A percentile compares a stretch with the other conserved stretches of the same genome.
Conservation (phyloP, 2,797 vertebrate genomes). For the Triplophysa bombifrons region DNA sequence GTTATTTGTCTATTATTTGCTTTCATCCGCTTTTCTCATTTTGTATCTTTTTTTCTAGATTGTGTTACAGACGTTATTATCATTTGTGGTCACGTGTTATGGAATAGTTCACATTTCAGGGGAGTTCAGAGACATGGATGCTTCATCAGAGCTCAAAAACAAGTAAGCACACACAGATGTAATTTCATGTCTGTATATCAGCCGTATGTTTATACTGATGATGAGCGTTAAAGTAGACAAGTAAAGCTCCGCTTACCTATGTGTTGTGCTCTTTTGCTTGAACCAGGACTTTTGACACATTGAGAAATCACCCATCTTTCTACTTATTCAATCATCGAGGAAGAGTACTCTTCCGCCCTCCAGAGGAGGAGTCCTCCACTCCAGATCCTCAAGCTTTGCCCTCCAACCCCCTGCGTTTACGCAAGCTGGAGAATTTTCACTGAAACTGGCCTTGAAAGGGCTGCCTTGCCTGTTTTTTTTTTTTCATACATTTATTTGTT, state of each 20-base stretch:
- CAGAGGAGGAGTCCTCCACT: slow-evolving; percentile 79
- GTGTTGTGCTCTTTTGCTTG: slow-evolving; percentile 26
- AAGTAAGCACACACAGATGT: slow-evolving; percentile 78
- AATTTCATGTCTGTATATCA: neutral
- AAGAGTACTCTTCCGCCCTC: slow-evolving; percentile 86
- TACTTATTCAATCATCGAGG: slow-evolving; percentile 98
- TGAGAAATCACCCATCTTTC: slow-evolving; percentile 98
- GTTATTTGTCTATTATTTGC: neutral
- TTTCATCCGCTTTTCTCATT: neutral
- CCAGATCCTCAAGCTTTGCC: slow-evolving; percentile 83
- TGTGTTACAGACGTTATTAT: slow-evolving; percentile 94
- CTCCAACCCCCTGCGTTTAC: slow-evolving; percentile 88
- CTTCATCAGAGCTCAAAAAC: slow-evolving; percentile 96
- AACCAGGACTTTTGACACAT: slow-evolving; percentile 92
- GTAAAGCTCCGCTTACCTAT: neutral
- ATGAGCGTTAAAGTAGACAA: too few relatives aligned
- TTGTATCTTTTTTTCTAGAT: slow-evolving; percentile 78
- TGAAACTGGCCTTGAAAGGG: slow-evolving; percentile 81
- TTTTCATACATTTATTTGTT: slow-evolving; percentile 69
- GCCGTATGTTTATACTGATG: neutral
- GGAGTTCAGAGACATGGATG: slow-evolving; percentile 99
- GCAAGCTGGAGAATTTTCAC: slow-evolving; percentile 93
- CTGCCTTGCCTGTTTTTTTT: slow-evolving; percentile 61
- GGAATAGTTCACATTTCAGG: slow-evolving; percentile 97
- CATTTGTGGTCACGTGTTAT: slow-evolving; percentile 94